phyloP scores from a whole-genome alignment of 2,797 vertebrate genomes.

The Sebastolobus alascanus region DNA sequence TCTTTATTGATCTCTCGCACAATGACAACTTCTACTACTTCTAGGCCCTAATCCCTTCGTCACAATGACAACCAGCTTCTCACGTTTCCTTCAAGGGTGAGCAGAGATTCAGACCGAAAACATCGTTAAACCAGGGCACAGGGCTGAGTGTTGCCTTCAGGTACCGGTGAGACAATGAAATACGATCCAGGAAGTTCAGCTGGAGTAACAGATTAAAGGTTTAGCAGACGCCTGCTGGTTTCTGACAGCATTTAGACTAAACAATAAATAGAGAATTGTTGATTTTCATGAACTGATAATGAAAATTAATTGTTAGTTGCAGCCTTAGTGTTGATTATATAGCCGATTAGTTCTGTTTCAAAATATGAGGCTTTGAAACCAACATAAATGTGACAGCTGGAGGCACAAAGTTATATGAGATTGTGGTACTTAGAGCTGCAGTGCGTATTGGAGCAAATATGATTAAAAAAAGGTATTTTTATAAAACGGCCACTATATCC shows the following conservation, averaged over 20 bases:
- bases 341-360: neutral
- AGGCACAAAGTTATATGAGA: neutral
- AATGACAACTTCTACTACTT: neutral
- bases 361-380: neutral
- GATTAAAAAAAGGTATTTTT: too few species aligned
- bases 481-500: too few species aligned
- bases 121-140: neutral
- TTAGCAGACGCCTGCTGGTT: neutral
- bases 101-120: neutral
- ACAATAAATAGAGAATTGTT: neutral
- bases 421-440: neutral
- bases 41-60: neutral
- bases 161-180: constrained; percentile 10
- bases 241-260: neutral
- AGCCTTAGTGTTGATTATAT: neutral
- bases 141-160: neutral
- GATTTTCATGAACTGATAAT: neutral
- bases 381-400: neutral
- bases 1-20: neutral
- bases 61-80: neutral
- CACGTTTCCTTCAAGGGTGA: neutral
- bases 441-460: too few species aligned
- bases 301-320: neutral
- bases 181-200: constrained; percentile 16
- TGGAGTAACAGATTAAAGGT: constrained; percentile 20